phyloP scores from a whole-genome alignment of 2,888 invertebrate genomes.

The Acleris cristana region DNA sequence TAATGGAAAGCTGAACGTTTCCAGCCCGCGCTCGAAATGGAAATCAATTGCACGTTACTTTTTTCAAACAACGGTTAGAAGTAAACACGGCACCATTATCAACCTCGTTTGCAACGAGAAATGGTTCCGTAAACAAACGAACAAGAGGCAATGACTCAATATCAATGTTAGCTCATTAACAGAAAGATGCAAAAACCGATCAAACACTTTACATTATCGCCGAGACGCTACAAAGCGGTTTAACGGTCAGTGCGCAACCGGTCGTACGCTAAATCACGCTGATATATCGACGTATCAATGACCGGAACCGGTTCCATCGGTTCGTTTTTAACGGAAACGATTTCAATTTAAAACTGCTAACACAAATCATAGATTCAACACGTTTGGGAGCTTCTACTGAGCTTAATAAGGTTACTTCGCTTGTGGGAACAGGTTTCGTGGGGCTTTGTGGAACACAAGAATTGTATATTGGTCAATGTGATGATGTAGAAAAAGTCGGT shows the following conservation, averaged over 20 bases:
- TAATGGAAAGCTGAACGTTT: slow-evolving; percentile 60
- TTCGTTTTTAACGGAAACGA: slow-evolving; percentile 49
- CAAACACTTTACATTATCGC: slow-evolving; percentile 57
- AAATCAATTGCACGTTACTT: slow-evolving; percentile 35
- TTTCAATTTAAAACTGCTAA: slow-evolving; percentile 53
- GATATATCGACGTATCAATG: slow-evolving; percentile 54
- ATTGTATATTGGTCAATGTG: slow-evolving; percentile 50
- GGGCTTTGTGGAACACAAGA: slow-evolving; percentile 53
- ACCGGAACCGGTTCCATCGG: slow-evolving; percentile 50
- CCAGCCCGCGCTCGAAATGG: slow-evolving; percentile 26
- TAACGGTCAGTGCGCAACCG: slow-evolving; percentile 67
- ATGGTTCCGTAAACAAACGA: slow-evolving; percentile 29
- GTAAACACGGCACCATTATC: slow-evolving; percentile 12
- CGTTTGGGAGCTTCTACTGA: slow-evolving; percentile 37
- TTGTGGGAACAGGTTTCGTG: slow-evolving; percentile 45
- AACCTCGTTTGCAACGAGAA: slow-evolving; percentile 26
- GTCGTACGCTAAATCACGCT: slow-evolving; percentile 55
- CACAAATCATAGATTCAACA: slow-evolving; percentile 53
- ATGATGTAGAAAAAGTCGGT: slow-evolving; percentile 61
- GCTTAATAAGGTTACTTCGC: slow-evolving; percentile 40
- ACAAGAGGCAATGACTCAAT: slow-evolving; percentile 40
- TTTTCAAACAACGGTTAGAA: slow-evolving; percentile 27
- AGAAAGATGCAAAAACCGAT: slow-evolving; percentile 56
- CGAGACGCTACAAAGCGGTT: slow-evolving; percentile 58
- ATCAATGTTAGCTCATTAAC: slow-evolving; percentile 61